Percentiles rank a stretch among this genome's conserved stretches.
Conservation (phyloP, 2,888 invertebrate genomes). For the Catonia carolina region DNA sequence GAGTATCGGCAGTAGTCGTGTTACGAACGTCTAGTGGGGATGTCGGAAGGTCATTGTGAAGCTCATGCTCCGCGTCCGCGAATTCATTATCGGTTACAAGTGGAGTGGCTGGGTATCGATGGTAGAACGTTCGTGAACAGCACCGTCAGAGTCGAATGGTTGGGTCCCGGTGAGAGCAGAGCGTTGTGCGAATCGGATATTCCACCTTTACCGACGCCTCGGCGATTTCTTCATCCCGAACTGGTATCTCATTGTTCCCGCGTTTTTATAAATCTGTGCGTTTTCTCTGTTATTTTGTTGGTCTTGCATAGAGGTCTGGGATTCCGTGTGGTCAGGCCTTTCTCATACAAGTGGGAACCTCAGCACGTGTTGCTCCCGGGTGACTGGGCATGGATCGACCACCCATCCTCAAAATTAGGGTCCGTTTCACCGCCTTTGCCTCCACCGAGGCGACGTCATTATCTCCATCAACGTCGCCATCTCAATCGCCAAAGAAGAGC, state of each 20-base stretch:
- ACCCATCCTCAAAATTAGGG: not conserved
- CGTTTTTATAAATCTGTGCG: constrained; percentile 15
- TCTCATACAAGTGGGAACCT: not conserved
- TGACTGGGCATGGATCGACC: not conserved
- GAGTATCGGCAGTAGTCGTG: not conserved
- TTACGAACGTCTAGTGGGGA: constrained; percentile 1
- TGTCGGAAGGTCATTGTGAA: constrained; percentile 12
- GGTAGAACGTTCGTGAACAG: constrained; percentile 29
- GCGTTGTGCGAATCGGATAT: constrained; percentile 27
- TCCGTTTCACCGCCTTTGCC: not conserved
- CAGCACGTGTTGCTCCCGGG: not conserved
- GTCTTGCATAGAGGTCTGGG: constrained; percentile 16
- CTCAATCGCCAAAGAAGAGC: not conserved
- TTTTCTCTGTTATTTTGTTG: constrained; percentile 11
- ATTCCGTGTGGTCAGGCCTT: constrained; percentile 1
- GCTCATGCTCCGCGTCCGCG: constrained; percentile 10
- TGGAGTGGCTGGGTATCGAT: constrained; percentile 31
- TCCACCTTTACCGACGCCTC: not conserved
- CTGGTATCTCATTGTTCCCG: constrained; percentile 12
- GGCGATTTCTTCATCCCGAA: not conserved
- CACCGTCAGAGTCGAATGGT: constrained; percentile 27
- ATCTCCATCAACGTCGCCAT: too few species aligned
- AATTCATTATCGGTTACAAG: constrained; percentile 25
- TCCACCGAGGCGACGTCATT: not conserved
- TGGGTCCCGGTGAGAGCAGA: constrained; percentile 25